Base-by-base conservation (phyloP, 2,797 vertebrate genomes). In the Toxotes lorentzi region DNA sequence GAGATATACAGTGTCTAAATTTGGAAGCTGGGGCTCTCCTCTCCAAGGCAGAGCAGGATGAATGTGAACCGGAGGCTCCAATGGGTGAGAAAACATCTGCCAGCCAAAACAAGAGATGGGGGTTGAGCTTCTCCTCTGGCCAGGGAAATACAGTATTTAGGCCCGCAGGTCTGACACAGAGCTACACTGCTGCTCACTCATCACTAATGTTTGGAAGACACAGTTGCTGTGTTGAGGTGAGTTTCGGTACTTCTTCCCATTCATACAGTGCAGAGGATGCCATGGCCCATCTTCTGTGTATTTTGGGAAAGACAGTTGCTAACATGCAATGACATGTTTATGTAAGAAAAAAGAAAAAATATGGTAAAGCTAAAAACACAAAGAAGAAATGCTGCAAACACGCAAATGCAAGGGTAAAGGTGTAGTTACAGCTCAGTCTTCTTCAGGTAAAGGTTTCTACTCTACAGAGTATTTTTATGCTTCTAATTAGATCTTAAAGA, bases 51-150 rank as follows among this genome's bases (percentile, higher is more conserved):
- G 66, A 84, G 58, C 70, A 81, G 77, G 78, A 87, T 79, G 70
- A 88, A 89, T 79, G 82, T 83, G 75, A 86, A 85, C 67, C 30
- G 12, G 85, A 83, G 59, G 68, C 50, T 84, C 88, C 81, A 83
- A 11, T 57, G 86, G 85, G 88, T 70, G 69, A 35, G 61, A 70
- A 89, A 89, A 92, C 89, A 91, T 91, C 90, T 91, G 88, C 79
- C 79, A 87, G 88, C 83, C 81, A 81, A 86, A 92, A 86, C 83
- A 87, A 63, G 35, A 35, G 54, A 61, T 10, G 35, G 56, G 32
- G 56, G 59, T 12, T 7, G 75, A 63, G 70, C 38, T 32, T 58
- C 24, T 88, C 76, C 35, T 76, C 48, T 50, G 84, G 81, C 57
- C 54, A 47, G 0, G 10, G 51, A 79, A 87, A 71, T 81, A 76